Conservation (phyloP, 2,888 invertebrate species). For the Hirtodrosophila histrioides region DNA sequence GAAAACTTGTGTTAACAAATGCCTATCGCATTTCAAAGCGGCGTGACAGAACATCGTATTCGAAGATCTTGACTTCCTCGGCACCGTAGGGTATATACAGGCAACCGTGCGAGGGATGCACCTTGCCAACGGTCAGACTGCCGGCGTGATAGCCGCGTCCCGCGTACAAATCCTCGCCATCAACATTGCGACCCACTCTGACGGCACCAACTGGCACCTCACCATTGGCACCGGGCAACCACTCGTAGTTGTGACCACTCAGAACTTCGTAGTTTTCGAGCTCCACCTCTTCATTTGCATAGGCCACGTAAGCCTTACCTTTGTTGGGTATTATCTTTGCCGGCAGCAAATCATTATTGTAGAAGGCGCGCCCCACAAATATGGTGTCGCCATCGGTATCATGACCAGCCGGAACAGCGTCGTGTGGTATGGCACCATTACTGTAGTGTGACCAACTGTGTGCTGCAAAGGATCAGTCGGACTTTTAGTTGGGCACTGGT, state of each 20-base stretch:
- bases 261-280: conserved; percentile 89
- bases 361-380: conserved; percentile 89
- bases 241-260: conserved; percentile 87
- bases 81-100: conserved; percentile 85
- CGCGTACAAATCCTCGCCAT: conserved; percentile 88
- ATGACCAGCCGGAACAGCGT: conserved; percentile 87
- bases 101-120: conserved; percentile 85
- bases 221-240: conserved; percentile 88
- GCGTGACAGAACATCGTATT: conserved; percentile 84
- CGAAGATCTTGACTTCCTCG: conserved; percentile 82
- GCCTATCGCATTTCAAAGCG: conserved; percentile 55
- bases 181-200: conserved; percentile 87
- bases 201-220: conserved; percentile 88
- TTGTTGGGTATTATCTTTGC: conserved; percentile 87
- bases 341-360: conserved; percentile 87
- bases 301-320: conserved; percentile 87
- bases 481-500: conserved; percentile 1
- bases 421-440: conserved; percentile 64
- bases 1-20: conserved; percentile 5
- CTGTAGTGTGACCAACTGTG: conserved; percentile 85
- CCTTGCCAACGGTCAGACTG: conserved; percentile 89
- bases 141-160: conserved; percentile 89
- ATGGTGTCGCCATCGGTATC: conserved; percentile 90
- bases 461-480: conserved; percentile 53
- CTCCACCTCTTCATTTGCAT: conserved; percentile 87